Evolutionary conservation across 2,113 vertebrate genomes (phyloP).

Genomic region (Aldabrachelys gigantea): DNA sequence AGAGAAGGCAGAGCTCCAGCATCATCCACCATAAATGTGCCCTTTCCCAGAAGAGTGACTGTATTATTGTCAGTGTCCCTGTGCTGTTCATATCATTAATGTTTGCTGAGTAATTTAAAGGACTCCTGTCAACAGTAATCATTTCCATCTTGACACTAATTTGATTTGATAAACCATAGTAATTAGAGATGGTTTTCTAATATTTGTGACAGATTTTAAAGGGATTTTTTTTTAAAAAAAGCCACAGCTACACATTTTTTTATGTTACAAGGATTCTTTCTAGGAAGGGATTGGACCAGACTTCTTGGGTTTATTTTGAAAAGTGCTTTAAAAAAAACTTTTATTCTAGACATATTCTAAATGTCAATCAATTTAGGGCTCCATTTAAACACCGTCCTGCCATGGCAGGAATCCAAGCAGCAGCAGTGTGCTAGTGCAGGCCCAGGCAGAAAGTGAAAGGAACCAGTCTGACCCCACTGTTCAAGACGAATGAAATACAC

Average conservation of each 20-base stretch:
- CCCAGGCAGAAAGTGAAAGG: neutral
- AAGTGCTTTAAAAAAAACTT: neutral
- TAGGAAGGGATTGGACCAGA: neutral
- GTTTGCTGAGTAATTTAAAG: accelerated
- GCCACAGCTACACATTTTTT: neutral
- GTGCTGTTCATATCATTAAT: accelerated
- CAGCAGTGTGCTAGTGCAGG: accelerated
- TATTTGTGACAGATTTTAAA: neutral
- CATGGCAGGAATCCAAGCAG: accelerated
- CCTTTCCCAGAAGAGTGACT: neutral
- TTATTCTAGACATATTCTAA: neutral
- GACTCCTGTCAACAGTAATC: neutral
- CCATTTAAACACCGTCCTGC: neutral
- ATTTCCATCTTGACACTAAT: neutral
- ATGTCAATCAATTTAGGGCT: neutral
- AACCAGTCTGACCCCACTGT: accelerated
- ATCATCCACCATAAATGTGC: accelerated
- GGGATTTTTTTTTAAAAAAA: neutral
- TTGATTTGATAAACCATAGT: neutral
- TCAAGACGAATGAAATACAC: accelerated
- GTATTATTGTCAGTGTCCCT: accelerated
- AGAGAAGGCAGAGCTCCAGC: neutral
- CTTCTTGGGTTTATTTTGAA: neutral
- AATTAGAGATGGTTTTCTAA: neutral
- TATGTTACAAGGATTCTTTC: neutral